Base-by-base conservation (phyloP, 2,113 vertebrate species). In the Thamnaconus septentrionalis region DNA sequence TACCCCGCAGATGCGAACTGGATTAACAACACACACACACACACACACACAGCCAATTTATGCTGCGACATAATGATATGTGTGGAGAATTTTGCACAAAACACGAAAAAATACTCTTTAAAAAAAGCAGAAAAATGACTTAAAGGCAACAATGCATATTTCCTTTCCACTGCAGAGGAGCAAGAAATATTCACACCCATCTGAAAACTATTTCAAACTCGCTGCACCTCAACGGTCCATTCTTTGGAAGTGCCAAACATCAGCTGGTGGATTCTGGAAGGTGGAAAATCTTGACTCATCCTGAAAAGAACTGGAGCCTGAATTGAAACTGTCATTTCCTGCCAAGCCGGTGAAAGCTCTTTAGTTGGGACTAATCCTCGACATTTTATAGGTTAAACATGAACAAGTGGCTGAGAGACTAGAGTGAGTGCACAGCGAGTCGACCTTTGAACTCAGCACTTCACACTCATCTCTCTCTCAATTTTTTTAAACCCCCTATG, bases 201-300 rank as follows among this genome's bases (percentile, higher is more conserved):
- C 55, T 58, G 62, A 4, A 0, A 61, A 46, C 7, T 40, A 6
- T 57, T 8, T 56, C 40, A 66, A 31, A 4, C n/a, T 41, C 59
- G 18, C 50, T 43, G 53, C 57, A 56, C 39, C 49, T 66, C 3
- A 49, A 49, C 39, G 3, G 12, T 53, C 50, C n/a, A 7, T 39
- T 11, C 47, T 59, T 31, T 50, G 12, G 69, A 59, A 50, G 42
- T 41, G 44, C 3, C 0, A 56, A 68, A 39, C 31, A 8, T 4
- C 53, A 41, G 41, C 74, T 64, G 69, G 56, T 55, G 48, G 65
- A 31, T 31, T 31, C 18, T 31, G 18, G 18, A 31, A 31, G 44
- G 42, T 42, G 4, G 57, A 41, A 63, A 57, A 58, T 56, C 45
- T 41, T 69, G 75, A 83, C 54, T 83, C 73, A 78, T 69, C 4